These are phyloP conservation scores for Enteromius anoplus DNA, from an alignment of 2,797 vertebrate genomes.

Conservation along the genomic window DNA sequence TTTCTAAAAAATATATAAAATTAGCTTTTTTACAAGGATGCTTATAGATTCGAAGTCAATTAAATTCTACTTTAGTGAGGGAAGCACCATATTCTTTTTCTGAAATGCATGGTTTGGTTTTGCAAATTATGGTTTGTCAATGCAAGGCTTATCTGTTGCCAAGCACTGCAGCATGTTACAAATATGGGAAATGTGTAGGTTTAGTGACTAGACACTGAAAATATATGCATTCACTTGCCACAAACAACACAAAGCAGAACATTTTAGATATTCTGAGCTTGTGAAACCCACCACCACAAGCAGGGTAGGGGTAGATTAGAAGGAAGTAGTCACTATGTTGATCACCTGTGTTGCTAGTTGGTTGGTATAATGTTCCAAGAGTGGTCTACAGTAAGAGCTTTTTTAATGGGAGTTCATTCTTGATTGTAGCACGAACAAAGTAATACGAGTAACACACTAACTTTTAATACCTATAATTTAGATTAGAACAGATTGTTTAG, in stretches of 20 bases:
- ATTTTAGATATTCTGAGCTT: background rate
- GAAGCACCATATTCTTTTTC: background rate
- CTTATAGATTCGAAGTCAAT: background rate
- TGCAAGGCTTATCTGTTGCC: slow-evolving; percentile 1
- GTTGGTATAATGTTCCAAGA: background rate
- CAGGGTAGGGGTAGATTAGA: background rate
- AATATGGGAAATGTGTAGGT: slow-evolving; percentile 36
- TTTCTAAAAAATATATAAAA: background rate
- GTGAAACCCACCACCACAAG: background rate
- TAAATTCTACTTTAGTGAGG: background rate
- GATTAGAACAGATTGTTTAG: background rate
- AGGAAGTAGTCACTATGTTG: background rate
- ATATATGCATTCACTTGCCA: slow-evolving; percentile 15
- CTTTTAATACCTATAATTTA: background rate
- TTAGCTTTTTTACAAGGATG: background rate
- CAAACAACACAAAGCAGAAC: background rate
- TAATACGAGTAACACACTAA: background rate
- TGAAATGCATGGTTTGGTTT: slow-evolving; percentile 20
- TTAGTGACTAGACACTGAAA: background rate
- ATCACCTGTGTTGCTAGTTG: background rate
- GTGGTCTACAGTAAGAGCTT: background rate
- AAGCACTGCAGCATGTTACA: slow-evolving; percentile 13
- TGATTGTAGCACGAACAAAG: background rate
- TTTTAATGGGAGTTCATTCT: background rate
- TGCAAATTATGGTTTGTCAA: background rate